A percentile compares a stretch with the other conserved stretches of the same genome.
Evolutionary conservation across 2,888 invertebrate species (phyloP).

Genomic region (Uropetala carovei): DNA sequence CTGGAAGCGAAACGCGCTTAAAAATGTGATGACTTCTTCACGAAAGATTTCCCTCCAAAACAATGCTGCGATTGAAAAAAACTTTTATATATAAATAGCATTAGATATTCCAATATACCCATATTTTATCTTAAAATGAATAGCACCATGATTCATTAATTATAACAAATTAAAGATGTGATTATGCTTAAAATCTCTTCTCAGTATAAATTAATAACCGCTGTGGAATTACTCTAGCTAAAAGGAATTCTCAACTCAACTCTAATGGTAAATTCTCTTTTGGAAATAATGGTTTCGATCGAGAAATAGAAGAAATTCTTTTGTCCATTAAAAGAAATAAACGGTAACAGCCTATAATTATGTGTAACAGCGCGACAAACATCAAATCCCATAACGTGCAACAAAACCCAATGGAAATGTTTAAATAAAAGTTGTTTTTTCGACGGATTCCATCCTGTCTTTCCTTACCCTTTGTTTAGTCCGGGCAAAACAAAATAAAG

Average conservation of each 20-base stretch:
- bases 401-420: background rate
- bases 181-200: too few relatives aligned
- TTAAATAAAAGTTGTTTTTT: background rate
- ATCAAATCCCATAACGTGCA: background rate
- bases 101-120: too few relatives aligned
- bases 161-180: too few relatives aligned
- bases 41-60: too few relatives aligned
- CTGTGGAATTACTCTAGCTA: background rate
- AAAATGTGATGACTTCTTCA: too few relatives aligned
- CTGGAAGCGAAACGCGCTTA: too few relatives aligned
- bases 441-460: background rate
- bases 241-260: background rate
- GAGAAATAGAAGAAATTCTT: conserved; percentile 18
- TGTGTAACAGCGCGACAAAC: background rate
- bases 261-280: background rate
- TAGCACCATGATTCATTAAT: too few relatives aligned
- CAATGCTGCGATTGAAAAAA: too few relatives aligned
- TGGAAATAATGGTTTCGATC: background rate
- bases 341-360: background rate
- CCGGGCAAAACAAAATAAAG: background rate
- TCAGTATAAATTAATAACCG: too few relatives aligned
- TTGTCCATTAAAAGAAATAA: background rate
- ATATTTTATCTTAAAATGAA: too few relatives aligned
- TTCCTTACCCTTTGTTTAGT: background rate
- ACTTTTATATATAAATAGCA: too few relatives aligned